Conservation (phyloP, 2,113 vertebrate species). For the Pachypanchax playfairii region DNA sequence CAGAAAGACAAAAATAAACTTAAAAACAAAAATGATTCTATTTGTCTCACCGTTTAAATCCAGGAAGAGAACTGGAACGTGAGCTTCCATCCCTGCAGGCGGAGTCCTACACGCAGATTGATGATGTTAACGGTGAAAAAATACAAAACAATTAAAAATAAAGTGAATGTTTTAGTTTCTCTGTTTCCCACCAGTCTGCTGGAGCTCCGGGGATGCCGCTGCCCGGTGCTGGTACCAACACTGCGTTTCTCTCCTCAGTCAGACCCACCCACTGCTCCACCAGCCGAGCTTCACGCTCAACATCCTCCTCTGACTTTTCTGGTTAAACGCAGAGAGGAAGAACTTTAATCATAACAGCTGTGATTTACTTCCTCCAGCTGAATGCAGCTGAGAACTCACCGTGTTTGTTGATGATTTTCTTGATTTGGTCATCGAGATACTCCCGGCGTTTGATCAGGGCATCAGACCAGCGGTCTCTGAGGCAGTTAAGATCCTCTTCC, state of each 20-base stretch:
- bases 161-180: conserved; percentile 5
- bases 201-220: conserved; percentile 95
- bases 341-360: background rate
- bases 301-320: conserved; percentile 94
- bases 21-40: background rate
- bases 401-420: conserved; percentile 95
- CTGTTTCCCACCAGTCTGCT: conserved; percentile 84
- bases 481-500: conserved; percentile 97
- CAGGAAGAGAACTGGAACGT: conserved; percentile 95
- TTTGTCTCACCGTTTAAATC: conserved; percentile 90
- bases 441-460: conserved; percentile 93
- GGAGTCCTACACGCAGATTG: conserved; percentile 82
- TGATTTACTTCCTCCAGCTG: background rate
- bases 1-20: conserved; percentile 7
- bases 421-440: conserved; percentile 97
- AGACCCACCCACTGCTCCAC: conserved; percentile 99
- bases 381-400: conserved; percentile 70
- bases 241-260: conserved; percentile 94
- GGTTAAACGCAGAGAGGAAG: conserved; percentile 9
- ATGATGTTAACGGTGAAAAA: conserved; percentile 4
- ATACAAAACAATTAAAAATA: background rate
- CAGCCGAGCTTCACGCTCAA: conserved; percentile 91
- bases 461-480: conserved; percentile 95
- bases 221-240: conserved; percentile 91
- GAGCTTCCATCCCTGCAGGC: conserved; percentile 93